These are phyloP conservation scores for Perodicticus potto DNA, from an alignment of 2,797 vertebrate species.

Conservation along the genomic window DNA sequence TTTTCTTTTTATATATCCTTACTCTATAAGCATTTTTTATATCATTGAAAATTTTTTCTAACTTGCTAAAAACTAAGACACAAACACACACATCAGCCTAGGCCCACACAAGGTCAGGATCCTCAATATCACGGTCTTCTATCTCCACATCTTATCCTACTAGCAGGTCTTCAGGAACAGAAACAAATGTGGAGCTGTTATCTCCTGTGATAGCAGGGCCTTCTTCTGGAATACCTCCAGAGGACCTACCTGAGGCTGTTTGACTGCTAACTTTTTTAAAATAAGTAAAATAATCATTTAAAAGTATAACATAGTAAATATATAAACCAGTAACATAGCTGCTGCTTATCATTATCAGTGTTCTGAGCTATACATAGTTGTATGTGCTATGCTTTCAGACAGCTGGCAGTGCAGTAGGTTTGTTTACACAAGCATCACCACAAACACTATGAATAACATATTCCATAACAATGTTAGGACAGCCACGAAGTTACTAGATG, in stretches of 20 bases:
- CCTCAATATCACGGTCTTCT: background rate
- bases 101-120: background rate
- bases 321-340: too few relatives aligned
- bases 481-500: background rate
- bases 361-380: too few relatives aligned
- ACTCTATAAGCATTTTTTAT: too few relatives aligned
- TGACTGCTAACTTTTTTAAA: background rate
- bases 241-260: background rate
- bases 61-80: background rate
- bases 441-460: background rate
- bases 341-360: too few relatives aligned
- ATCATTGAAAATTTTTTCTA: background rate
- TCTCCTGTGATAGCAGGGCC: background rate
- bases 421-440: background rate
- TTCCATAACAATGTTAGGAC: background rate
- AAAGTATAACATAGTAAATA: too few relatives aligned
- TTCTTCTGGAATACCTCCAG: background rate
- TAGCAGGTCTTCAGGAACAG: background rate
- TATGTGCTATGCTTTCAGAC: too few relatives aligned
- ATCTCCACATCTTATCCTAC: background rate
- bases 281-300: background rate
- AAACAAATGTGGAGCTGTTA: fast-evolving
- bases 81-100: background rate
- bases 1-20: background rate
- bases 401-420: background rate